Evolutionary conservation across 92 coral and sea anemone species (phyloP), one percentile per base, ranked within the genome.

Genomic region (Isaurus tuberculatus): DNA sequence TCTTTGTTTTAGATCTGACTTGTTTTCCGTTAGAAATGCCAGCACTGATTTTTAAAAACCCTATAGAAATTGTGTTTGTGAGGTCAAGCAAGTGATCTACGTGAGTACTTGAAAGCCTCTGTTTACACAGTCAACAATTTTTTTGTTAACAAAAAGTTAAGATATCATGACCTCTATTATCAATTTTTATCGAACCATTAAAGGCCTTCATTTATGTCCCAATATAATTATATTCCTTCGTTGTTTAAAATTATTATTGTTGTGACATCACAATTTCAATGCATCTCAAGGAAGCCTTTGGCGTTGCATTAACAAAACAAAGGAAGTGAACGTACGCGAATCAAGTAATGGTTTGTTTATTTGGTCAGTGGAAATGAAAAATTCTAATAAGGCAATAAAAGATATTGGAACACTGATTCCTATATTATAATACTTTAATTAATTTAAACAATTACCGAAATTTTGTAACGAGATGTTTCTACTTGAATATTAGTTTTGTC

Each of bases 281-380:
- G 34, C 70, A 77, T 51, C 58, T 16, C 22, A 77, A 22, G 31
- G 57, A 69, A 15, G 33, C 69, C 57, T 4, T 33, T 77, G 30
- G 20, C 22, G 5, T 37, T 55, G 58, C 46, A 55, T 58, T 37
- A 36, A 19, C 51, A 20, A 69, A 70, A 69, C 51, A 44, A 57
- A 83, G 32, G 68, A 83, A 25, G 37, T 5, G 75, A 37, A 83
- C 43, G 34, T 49, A 70, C 33, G 63, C 5, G 8, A 55, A 1
- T 19, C 19, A 19, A 55, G 49, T 40, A 65, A 30, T 60, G 31
- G 34, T 44, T 57, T 57, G 86, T 67, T 83, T 83, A 72, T 83
- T 67, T 58, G 69, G 13, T 49, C 36, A 70, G 70, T 4, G 27
- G 65, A 83, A 83, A 83, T 83, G 86, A 83, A 83, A 83, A 68